Conservation (phyloP, 2,797 vertebrate genomes). For the Mus caroli region DNA sequence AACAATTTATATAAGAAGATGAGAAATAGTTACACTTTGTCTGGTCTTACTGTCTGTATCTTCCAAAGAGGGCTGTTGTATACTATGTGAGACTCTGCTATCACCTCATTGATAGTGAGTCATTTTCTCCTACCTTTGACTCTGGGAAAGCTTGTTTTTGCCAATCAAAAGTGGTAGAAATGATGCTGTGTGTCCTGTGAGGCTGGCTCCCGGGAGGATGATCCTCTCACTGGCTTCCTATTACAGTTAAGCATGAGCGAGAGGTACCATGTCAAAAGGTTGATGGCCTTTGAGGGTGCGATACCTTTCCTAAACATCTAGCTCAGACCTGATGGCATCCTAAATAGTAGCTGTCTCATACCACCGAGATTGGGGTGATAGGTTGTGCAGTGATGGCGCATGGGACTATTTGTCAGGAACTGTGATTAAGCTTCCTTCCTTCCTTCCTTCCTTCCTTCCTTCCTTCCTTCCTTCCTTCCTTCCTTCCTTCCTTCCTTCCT, state of each 20-base stretch:
- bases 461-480: fast-evolving
- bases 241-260: background rate
- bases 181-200: background rate
- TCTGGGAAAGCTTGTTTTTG: background rate
- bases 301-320: background rate
- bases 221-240: background rate
- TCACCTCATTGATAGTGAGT: background rate
- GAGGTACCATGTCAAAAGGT: background rate
- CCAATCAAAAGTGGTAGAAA: background rate
- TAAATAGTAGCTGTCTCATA: background rate
- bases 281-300: background rate
- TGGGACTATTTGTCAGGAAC: background rate
- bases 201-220: background rate
- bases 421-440: background rate
- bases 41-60: background rate
- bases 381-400: background rate
- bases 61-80: background rate
- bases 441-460: too few species aligned
- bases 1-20: background rate
- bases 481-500: too few species aligned
- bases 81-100: background rate
- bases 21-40: background rate
- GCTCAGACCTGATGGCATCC: background rate
- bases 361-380: background rate
- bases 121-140: background rate